phyloP scores from a whole-genome alignment of 2,888 invertebrate species.

The Stenotaenia linearis region DNA sequence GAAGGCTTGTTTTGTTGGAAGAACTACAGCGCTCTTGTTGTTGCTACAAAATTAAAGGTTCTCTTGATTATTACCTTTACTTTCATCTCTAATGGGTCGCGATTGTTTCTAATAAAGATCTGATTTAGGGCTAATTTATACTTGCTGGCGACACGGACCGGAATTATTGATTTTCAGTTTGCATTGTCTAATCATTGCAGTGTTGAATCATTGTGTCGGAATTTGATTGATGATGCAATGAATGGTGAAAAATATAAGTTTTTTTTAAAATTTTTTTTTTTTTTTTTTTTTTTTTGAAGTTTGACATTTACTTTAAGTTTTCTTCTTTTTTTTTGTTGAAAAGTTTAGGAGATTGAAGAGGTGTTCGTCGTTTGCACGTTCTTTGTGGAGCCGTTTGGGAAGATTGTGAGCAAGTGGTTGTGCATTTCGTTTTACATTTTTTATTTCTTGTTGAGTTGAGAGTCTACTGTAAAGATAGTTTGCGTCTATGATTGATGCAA shows the following conservation, averaged over 20 bases:
- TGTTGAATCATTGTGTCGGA: too few relatives aligned
- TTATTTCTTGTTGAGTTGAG: not conserved
- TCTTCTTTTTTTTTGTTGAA: not conserved
- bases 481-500: not conserved
- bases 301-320: not conserved
- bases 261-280: too few relatives aligned
- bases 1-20: too few relatives aligned
- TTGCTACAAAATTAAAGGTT: not conserved
- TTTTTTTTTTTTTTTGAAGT: too few relatives aligned
- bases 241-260: too few relatives aligned
- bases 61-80: not conserved
- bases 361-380: not conserved
- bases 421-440: not conserved
- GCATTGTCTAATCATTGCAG: too few relatives aligned
- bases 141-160: too few relatives aligned
- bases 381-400: not conserved
- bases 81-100: not conserved
- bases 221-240: too few relatives aligned
- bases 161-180: too few relatives aligned
- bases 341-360: not conserved
- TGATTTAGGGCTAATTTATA: not conserved
- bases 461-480: not conserved
- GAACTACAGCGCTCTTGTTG: not conserved
- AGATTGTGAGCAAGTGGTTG: not conserved
- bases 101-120: not conserved